Base-by-base conservation (phyloP, 2,888 invertebrate genomes). In the Trissoscelio sp. region DNA sequence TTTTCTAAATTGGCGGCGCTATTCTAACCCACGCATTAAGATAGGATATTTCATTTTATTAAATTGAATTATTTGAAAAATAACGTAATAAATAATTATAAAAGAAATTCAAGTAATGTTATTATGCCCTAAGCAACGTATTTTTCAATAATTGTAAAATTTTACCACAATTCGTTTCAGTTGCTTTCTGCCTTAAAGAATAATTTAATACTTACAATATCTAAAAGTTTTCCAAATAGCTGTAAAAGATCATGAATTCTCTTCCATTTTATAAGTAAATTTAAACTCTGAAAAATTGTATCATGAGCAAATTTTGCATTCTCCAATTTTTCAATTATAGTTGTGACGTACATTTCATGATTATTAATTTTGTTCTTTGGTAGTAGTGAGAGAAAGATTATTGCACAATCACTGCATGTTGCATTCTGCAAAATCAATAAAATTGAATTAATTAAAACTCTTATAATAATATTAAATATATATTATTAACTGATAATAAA, bases 261-360 rank as follows among this genome's bases (percentile, higher is more conserved):
- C 1, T 85, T 46, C 87, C 87, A 87, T 75, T 87, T 85, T 1
- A 85, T 31, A 1, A 87, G 48, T 11, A 84, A 73, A 28, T 82
- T 67, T 24, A 85, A 31, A 66, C 83, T 74, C 24, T 83, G 57
- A n/a, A 73, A 62, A 16, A 86, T 22, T 12, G 5, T 73, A 34
- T 83, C 72, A 4, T 84, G 73, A 4, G 79, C 58, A 12, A 37
- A 9, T 28, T 81, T 51, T 1, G 58, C 39, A 58, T 82, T 69
- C 4, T 22, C 44, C 18, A 87, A 44, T 42, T 83, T 58, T 51
- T 73, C 44, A 1, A 48, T 39, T 4, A 83, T 83, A 9, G 39
- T 77, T 18, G 80, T 58, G 3, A 51, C 9, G 4, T 80, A 57
- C 7, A 39, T 12, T 37, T 48, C 24, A 16, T 55, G 28, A 53